Evolutionary conservation across 2,888 invertebrate species (phyloP), one percentile per base, ranked within the genome.

Genomic region (Hyalella azteca): DNA sequence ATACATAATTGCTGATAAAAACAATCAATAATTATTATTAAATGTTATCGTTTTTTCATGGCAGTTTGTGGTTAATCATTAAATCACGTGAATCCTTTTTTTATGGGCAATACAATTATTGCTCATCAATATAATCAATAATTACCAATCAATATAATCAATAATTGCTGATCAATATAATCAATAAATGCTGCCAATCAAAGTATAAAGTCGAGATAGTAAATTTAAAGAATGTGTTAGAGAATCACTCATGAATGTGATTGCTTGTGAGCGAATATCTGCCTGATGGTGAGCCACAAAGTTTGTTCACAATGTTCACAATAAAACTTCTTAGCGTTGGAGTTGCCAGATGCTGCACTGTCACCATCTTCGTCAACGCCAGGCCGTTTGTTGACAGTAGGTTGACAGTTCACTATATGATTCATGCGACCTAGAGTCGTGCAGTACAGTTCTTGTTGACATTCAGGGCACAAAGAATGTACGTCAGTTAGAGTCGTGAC

Each of bases 231-330:
- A 13, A 4, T 22, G 4, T 50, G 2, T 50, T 50, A 50, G n/a
- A 22, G 7, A 50, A 22, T 7, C 54, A 22, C 3, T 54, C 54
- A 54, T 0, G 54, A 54, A 26, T 66, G 66, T 11, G 36, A 0
- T 36, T 36, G 32, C 87, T 92, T 95, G 89, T 97, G 97, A 86
- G 91, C 93, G 83, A 97, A 90, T 87, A 95, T 93, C 87, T 97
- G 95, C 32, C 94, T 93, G 4, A 94, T 92, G 15, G 93, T 93
- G 85, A 96, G 88, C 86, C 91, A 90, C 80, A 95, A 88, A 5
- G 90, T 90, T 85, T 91, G 89, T 2, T 91, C 89, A 88, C 97
- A 97, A 85, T 88, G 90, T 13, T 91, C 89, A 87, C 97, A 97
- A 85, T 90, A 90, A 88, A 91, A 95, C 60, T 90, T 89, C 87